Evolutionary conservation across 1,140 invertebrate genomes (phyloP), one percentile per base, ranked within the genome.

Genomic region (Caenorhabditis inopinata): DNA sequence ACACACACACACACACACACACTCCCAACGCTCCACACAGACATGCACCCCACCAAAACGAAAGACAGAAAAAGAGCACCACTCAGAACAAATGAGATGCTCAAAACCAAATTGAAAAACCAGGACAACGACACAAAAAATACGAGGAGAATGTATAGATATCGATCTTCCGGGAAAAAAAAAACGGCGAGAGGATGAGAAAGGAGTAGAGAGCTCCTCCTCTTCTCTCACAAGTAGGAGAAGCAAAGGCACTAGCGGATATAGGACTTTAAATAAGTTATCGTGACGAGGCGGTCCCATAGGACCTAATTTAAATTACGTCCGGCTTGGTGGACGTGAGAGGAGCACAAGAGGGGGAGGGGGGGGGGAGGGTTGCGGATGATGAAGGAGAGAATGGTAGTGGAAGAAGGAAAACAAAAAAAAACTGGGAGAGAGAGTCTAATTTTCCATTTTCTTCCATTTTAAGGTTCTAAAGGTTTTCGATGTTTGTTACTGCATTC

Each of bases 181-280:
- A 9, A 42, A 68, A 21, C 4, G 11, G 38, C 5, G 38, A 42
- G 38, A 42, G 38, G 14, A 42, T 5, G 38, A 42, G 38, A 42
- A 14, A 42, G 38, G 5, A 14, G 14, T 42, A 14, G 14, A 42
- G 38, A 25, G n/a, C 58, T 68, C 32, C n/a, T 68, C 58, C n/a
- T 68, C 32, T 38, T 38, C 32, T 38, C 32, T 18, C 32, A 11
- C 27, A 21, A 9, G n/a, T n/a, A 42, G 32, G 11, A 38, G 32
- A 68, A 68, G 32, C 53, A 68, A 68, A 68, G n/a, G 32, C 58
- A 68, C 32, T 35, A 68, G 25, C 29, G 58, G 32, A 68, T 35
- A 68, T 68, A 68, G 58, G 58, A 68, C 32, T 68, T 68, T 68
- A 68, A 68, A 68, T 68, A 68, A 68, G 58, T 68, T 68, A 68